Evolutionary conservation across 2,888 invertebrate species (phyloP), one percentile per base, ranked within the genome.

Genomic region (Mythimna albipuncta): DNA sequence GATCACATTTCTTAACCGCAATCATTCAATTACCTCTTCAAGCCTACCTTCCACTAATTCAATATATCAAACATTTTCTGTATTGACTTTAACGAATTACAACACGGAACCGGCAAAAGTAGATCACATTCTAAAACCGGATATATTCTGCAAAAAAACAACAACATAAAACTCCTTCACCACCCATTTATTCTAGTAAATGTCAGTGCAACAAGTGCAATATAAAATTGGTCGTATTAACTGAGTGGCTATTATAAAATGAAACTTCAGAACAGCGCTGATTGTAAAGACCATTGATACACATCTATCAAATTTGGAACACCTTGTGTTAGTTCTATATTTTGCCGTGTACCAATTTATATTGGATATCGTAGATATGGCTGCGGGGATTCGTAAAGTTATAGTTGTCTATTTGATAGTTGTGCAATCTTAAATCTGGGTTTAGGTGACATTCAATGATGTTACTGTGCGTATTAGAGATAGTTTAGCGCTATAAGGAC

Each of bases 121-220:
- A 84, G 83, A 75, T 76, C 82, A 82, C 71, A 72, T 83, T 83
- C 82, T 75, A 75, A 68, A 79, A 76, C 79, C 75, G 71, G 81
- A 79, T 64, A 82, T 77, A 62, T 71, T 26, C 13, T 10, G 64
- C 65, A 75, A 75, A 78, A 82, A 73, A 84, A 74, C 68, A 68
- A 72, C 66, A 74, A 69, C 77, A 77, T 78, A 65, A 50, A 73
- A 77, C 69, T 80, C 41, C 47, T 70, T 68, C 50, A 57, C 16
- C 6, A 50, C 41, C 57, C 71, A 71, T 80, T 72, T 73, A 76
- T 83, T 71, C 63, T 52, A 69, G 72, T 70, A 72, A 72, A 79
- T 76, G 72, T 72, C 80, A 79, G 69, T 59, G 64, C 64, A 54
- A 68, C 38, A 54, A 64, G 65, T 63, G 74, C 59, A 57, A 69